Conservation (phyloP, 1,140 invertebrate species). For the Solenopsis fugax region DNA sequence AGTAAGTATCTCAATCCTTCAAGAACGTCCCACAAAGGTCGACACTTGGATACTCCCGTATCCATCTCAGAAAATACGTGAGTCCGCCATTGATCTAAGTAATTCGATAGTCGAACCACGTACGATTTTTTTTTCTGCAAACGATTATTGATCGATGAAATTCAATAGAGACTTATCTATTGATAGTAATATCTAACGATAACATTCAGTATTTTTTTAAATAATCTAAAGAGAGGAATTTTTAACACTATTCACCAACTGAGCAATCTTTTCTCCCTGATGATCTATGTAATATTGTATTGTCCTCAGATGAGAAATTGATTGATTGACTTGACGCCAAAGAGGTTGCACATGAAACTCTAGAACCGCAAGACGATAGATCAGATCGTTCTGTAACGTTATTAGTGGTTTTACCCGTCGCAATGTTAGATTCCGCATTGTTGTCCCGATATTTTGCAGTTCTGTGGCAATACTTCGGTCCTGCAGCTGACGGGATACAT, state of each 20-base stretch:
- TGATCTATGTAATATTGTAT: conserved; percentile 92
- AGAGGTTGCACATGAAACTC: conserved; percentile 91
- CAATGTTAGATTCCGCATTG: conserved; percentile 89
- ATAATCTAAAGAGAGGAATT: neutral
- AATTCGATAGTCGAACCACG: conserved; percentile 88
- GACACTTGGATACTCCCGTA: conserved; percentile 89
- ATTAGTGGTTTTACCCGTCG: conserved; percentile 90
- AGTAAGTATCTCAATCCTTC: conserved; percentile 89
- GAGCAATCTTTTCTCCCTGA: conserved; percentile 90
- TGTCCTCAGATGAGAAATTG: conserved; percentile 90
- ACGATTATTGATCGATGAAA: conserved; percentile 30
- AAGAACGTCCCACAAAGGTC: conserved; percentile 91
- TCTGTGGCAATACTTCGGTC: conserved; percentile 89
- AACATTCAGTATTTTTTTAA: neutral
- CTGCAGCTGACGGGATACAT: conserved; percentile 90
- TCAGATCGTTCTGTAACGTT: conserved; percentile 89
- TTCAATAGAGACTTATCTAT: neutral
- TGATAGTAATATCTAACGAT: too few species aligned
- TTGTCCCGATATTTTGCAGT: conserved; percentile 89
- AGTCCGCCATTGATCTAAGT: conserved; percentile 89
- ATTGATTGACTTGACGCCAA: conserved; percentile 90
- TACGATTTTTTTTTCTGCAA: conserved; percentile 89
- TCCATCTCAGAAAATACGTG: conserved; percentile 89
- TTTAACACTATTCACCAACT: conserved; percentile 84
- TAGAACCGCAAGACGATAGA: conserved; percentile 91